Conservation (phyloP, 2,113 vertebrate species). For the Scatophagus argus region DNA sequence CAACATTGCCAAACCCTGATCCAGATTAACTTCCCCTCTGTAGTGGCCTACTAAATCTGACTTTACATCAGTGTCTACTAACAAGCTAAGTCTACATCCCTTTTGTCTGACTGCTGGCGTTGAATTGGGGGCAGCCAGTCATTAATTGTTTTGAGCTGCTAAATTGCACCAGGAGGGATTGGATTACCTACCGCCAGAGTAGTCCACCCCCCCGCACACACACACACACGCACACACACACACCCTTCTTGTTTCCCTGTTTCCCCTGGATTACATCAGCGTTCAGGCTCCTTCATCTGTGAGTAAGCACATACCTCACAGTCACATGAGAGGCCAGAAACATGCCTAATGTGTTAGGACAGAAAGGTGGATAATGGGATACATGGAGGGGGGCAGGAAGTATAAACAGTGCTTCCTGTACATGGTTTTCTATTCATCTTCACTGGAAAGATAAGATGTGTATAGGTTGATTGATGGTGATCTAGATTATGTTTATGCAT, state of each 20-base stretch:
- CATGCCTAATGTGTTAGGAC: conserved; percentile 62
- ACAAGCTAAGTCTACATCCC: conserved; percentile 28
- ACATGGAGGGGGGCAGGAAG: conserved; percentile 63
- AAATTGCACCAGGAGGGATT: conserved; percentile 69
- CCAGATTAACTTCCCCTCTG: conserved; percentile 58
- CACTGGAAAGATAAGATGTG: conserved; percentile 62
- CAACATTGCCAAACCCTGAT: conserved; percentile 52
- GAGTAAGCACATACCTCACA: conserved; percentile 79
- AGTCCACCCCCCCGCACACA: conserved; percentile 51
- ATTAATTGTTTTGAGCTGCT: conserved; percentile 74
- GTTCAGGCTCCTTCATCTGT: conserved; percentile 69
- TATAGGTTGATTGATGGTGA: conserved; percentile 43
- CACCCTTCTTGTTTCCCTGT: conserved; percentile 31
- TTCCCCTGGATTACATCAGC: conserved; percentile 81
- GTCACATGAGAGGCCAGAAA: conserved; percentile 63
- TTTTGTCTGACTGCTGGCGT: conserved; percentile 48
- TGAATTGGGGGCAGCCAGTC: conserved; percentile 36
- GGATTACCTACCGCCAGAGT: conserved; percentile 79
- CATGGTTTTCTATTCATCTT: conserved; percentile 52
- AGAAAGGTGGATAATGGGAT: conserved; percentile 59
- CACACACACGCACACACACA: too few relatives aligned
- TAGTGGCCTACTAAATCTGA: conserved; percentile 50
- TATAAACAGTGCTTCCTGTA: conserved; percentile 58
- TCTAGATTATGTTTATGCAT: conserved; percentile 64
- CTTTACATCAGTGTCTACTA: conserved; percentile 36